Evolutionary conservation across 2,888 invertebrate genomes (phyloP).

Genomic region (Trichogramma evanescens): DNA sequence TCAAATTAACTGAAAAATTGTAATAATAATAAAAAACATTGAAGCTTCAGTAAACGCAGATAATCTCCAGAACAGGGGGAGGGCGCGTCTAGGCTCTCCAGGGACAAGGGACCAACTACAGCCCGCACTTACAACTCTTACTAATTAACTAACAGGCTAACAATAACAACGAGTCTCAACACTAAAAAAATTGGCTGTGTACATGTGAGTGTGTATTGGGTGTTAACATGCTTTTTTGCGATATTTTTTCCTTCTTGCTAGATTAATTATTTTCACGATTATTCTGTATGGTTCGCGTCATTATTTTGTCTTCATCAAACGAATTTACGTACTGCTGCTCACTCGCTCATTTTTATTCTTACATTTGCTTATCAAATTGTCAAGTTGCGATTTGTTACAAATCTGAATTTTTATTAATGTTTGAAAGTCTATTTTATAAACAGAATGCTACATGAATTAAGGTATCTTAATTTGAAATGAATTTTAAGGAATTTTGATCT

Average conservation of each 20-base stretch:
- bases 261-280: neutral
- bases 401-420: too few species aligned
- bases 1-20: slow-evolving; percentile 10
- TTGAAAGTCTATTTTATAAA: too few species aligned
- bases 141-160: slow-evolving; percentile 49
- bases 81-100: slow-evolving; percentile 44
- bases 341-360: neutral
- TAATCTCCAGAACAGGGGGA: slow-evolving; percentile 47
- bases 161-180: slow-evolving; percentile 48
- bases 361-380: too few species aligned
- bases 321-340: neutral
- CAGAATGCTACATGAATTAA: too few species aligned
- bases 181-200: slow-evolving; percentile 40
- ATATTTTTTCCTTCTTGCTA: neutral
- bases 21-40: slow-evolving; percentile 15
- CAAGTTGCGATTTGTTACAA: too few species aligned
- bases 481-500: too few species aligned
- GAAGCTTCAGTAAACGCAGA: slow-evolving; percentile 28
- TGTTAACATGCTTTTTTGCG: slow-evolving; percentile 29
- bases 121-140: slow-evolving; percentile 48
- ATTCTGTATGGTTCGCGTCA: too few species aligned
- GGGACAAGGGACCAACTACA: slow-evolving; percentile 48
- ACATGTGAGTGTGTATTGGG: slow-evolving; percentile 37
- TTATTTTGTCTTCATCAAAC: too few species aligned
- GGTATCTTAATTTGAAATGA: too few species aligned